A percentile compares a stretch with the other conserved stretches of the same genome.
Evolutionary conservation across 2,113 vertebrate genomes (phyloP).

Genomic region (Ploceus nigricollis): DNA sequence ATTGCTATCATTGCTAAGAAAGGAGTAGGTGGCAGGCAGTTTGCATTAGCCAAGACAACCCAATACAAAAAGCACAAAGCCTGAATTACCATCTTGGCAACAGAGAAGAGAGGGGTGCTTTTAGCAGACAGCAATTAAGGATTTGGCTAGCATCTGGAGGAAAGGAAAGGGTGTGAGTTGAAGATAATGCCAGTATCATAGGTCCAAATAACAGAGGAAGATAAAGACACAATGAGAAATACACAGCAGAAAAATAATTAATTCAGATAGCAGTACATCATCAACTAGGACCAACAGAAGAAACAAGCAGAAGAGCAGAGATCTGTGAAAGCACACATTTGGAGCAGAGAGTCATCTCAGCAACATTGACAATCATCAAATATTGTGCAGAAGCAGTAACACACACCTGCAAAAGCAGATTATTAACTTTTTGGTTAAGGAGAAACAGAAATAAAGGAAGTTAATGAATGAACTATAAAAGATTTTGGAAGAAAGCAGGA

Average conservation of each 20-base stretch:
- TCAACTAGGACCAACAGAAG: background rate
- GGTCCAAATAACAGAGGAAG: background rate
- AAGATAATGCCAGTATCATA: background rate
- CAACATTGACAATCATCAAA: background rate
- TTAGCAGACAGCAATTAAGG: constrained; percentile 3
- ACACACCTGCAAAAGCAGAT: background rate
- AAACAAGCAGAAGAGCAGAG: background rate
- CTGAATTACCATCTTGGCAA: constrained; percentile 17
- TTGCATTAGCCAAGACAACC: background rate
- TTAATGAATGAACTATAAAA: constrained; percentile 5
- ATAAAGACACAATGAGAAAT: constrained; percentile 1
- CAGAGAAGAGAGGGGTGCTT: background rate
- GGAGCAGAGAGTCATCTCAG: background rate
- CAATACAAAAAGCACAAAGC: background rate
- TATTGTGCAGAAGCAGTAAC: background rate
- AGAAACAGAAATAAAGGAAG: constrained; percentile 5
- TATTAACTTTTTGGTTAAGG: background rate
- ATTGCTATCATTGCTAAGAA: background rate
- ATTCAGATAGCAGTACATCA: background rate
- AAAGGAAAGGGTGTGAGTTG: background rate
- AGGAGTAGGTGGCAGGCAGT: background rate
- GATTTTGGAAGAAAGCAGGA: background rate
- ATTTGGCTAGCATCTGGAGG: constrained; percentile 37
- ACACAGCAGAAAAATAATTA: background rate
- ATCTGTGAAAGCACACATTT: background rate